Evolutionary conservation across 2,113 vertebrate species (phyloP).

Genomic region (Scolopax mira): DNA sequence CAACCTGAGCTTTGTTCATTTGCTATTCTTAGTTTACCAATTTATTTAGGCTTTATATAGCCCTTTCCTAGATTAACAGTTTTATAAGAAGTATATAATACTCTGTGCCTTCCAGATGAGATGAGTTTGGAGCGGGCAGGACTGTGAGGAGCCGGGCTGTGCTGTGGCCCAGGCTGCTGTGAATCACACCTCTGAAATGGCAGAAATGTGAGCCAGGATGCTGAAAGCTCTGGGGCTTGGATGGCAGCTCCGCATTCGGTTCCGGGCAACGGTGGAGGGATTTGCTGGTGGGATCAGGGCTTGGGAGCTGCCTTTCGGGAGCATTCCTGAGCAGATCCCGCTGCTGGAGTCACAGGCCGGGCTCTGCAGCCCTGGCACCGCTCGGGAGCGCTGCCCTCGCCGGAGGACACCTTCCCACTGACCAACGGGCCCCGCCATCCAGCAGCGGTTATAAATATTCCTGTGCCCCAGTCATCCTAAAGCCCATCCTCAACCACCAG

Average conservation of each 20-base stretch:
- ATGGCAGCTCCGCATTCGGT: neutral
- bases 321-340: conserved; percentile 22
- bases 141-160: neutral
- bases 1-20: neutral
- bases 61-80: neutral
- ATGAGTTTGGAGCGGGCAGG: neutral
- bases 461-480: neutral
- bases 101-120: neutral
- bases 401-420: conserved; percentile 1
- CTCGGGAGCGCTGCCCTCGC: neutral
- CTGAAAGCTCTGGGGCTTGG: neutral
- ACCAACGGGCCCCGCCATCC: neutral
- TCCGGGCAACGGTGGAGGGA: neutral
- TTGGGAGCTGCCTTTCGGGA: neutral
- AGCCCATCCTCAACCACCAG: conserved; percentile 15
- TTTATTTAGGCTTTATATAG: neutral
- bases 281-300: neutral
- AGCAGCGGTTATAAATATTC: conserved; percentile 49
- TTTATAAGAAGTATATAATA: neutral
- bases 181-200: neutral
- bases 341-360: neutral
- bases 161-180: neutral
- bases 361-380: neutral
- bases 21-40: neutral
- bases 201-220: neutral